Base-by-base conservation (phyloP, 2,113 vertebrate species). In the Sphyrna mokarran region DNA sequence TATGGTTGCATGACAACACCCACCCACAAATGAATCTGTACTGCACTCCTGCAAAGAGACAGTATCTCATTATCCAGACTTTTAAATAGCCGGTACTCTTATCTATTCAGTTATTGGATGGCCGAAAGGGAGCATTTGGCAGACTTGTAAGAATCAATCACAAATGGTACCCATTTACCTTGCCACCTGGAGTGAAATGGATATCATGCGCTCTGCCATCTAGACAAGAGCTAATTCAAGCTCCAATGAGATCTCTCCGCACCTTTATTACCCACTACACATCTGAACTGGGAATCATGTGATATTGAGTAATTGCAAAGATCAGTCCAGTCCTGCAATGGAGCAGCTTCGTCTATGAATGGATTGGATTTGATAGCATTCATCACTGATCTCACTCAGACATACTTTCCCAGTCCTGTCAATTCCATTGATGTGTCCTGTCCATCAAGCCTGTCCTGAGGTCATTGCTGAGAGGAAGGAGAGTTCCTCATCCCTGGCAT, bases 361-460 rank as follows among this genome's bases (percentile, higher is more conserved):
- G 48, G 48, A 54, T 4, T 54, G 40, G 94, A 72, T 16, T 26
- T 70, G 94, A 95, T 95, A 13, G 43, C 68, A 70, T 48, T 95
- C 94, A 95, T 43, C 94, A 95, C 68, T 22, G 70, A 48, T 72
- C 40, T 72, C 43, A 72, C 22, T 95, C 94, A 95, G 69, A 26
- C 6, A 0, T 69, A 95, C 22, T 23, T 22, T 95, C 68, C 68
- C 37, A 95, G 94, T 10, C 29, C 68, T 95, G 94, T 72, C 94
- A 29, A 48, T 76, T 48, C 43, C 69, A 76, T 95, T 95, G 94
- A 95, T 72, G 68, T 48, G n/a, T 72, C 66, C 69, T 48, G 94
- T 95, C 94, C 94, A 54, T 95, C 94, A 95, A 43, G 40, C 22
- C n/a, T 18, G 13, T 70, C 94, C 94, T 54, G 23, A 95, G 69